phyloP scores from a whole-genome alignment of 2,113 vertebrate genomes.

The Channa argus region DNA sequence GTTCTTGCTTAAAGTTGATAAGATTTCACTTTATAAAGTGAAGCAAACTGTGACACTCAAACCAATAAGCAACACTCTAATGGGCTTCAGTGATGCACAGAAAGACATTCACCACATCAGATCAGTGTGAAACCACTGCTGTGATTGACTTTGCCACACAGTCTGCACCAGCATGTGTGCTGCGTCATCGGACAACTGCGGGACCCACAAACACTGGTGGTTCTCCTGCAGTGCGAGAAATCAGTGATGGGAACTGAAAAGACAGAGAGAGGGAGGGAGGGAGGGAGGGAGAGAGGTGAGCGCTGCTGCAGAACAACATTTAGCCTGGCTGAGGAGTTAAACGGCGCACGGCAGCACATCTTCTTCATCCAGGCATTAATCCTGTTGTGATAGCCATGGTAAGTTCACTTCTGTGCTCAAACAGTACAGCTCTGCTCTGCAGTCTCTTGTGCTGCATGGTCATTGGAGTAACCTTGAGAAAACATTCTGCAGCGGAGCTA shows the following conservation, averaged over 20 bases:
- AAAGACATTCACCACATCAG: constrained; percentile 2
- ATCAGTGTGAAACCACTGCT: constrained; percentile 1
- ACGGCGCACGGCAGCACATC: constrained; percentile 48
- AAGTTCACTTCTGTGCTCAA: constrained; percentile 68
- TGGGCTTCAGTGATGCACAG: background rate
- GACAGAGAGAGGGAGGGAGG: constrained; percentile 23
- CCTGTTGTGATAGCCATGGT: constrained; percentile 68
- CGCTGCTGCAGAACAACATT: constrained; percentile 58
- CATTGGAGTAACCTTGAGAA: constrained; percentile 62
- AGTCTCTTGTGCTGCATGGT: constrained; percentile 36
- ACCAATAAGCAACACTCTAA: constrained; percentile 14
- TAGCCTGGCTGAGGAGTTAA: constrained; percentile 58
- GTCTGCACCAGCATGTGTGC: constrained; percentile 38
- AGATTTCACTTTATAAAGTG: background rate
- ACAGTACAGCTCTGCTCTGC: constrained; percentile 38
- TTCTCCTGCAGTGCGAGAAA: constrained; percentile 74
- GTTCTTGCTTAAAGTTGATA: constrained; percentile 12
- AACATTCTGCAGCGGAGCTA: constrained; percentile 48
- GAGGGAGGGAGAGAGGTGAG: constrained; percentile 39
- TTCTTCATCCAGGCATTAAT: constrained; percentile 54
- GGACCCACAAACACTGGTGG: constrained; percentile 61
- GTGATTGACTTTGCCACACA: constrained; percentile 8
- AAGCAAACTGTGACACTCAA: constrained; percentile 12
- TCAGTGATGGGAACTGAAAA: constrained; percentile 66
- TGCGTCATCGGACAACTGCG: constrained; percentile 73